Base-by-base conservation (phyloP, 2,113 vertebrate genomes). In the Monopterus albus region DNA sequence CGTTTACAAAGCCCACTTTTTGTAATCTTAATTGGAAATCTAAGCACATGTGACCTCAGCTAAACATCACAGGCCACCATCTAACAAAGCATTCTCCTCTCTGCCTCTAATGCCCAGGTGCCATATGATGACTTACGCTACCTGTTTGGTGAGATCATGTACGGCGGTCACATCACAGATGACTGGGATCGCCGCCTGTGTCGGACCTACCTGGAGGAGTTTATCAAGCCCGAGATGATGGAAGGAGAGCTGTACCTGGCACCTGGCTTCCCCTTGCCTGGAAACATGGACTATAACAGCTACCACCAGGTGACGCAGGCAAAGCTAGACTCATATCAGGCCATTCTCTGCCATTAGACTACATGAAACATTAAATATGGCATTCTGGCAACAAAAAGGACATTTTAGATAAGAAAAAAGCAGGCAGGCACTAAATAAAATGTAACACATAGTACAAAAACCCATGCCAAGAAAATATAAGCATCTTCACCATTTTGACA, bases 111-210 rank as follows among this genome's bases (percentile, higher is more conserved):
- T 72, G 61, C 68, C 40, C 85, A 99, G 97, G 96, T 99, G 18
- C 97, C 98, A 0, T 98, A 95, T 0, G 95, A 97, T 26, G 98
- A 98, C 58, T 72, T 99, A 58, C 95, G 96, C 35, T 99, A 99
- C 84, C 94, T 99, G 2, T 96, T 99, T 10, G 97, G 97, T 1
- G 98, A 99, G 91, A 99, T 99, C 75, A 96, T 99, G 97, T 99
- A 98, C 0, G 96, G 97, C 39, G 97, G 97, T 14, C 97, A 99
- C 84, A 98, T 99, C 82, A 99, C 96, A 0, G 97, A 99, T 0
- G 94, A 97, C 84, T 99, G 97, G 97, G 98, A 99, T 91, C 93
- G 97, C 43, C 85, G 95, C 5, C 94, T 99, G 51, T 99, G 98
- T 83, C 93, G 79, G 63, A 95, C 95, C 2, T 99, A 98, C 66